phyloP scores from a whole-genome alignment of 1,140 invertebrate species.

The Camponotus vicinus region DNA sequence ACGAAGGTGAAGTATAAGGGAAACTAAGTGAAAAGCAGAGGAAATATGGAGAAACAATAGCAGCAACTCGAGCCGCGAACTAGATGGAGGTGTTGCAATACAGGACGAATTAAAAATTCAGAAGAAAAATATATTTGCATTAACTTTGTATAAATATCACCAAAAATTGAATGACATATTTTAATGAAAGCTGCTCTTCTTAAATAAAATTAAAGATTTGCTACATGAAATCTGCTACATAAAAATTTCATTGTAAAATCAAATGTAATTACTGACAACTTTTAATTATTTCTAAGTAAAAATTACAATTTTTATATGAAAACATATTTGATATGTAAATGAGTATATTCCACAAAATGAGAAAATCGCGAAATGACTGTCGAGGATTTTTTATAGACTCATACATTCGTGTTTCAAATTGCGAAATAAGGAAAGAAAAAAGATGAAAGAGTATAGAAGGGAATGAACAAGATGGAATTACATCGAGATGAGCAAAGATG shows the following conservation, averaged over 20 bases:
- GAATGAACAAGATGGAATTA: not conserved
- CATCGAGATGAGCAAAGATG: slow-evolving; percentile 7
- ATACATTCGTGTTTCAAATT: not conserved
- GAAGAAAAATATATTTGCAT: slow-evolving; percentile 2
- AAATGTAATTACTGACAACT: not conserved
- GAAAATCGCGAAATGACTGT: not conserved
- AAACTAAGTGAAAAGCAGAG: slow-evolving; percentile 12
- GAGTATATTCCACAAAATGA: slow-evolving; percentile 11
- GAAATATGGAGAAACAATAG: slow-evolving; percentile 32
- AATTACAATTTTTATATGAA: not conserved
- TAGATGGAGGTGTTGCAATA: slow-evolving; percentile 40
- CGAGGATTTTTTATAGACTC: not conserved
- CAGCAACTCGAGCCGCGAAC: slow-evolving; percentile 3
- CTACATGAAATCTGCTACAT: not conserved
- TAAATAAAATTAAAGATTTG: no score
- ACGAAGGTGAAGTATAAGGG: not conserved
- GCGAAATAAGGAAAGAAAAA: not conserved
- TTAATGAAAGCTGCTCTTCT: no score
- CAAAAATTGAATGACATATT: slow-evolving; percentile 17
- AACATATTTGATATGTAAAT: not conserved
- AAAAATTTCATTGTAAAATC: not conserved
- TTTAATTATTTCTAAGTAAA: not conserved
- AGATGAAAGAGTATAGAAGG: slow-evolving; percentile 1
- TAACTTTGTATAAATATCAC: slow-evolving; percentile 21
- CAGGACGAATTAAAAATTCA: slow-evolving; percentile 41